Percentiles rank a stretch among this genome's conserved stretches.
These are phyloP conservation scores for Xenentodon cancila DNA, from an alignment of 2,797 vertebrate species.

Conservation along the genomic window DNA sequence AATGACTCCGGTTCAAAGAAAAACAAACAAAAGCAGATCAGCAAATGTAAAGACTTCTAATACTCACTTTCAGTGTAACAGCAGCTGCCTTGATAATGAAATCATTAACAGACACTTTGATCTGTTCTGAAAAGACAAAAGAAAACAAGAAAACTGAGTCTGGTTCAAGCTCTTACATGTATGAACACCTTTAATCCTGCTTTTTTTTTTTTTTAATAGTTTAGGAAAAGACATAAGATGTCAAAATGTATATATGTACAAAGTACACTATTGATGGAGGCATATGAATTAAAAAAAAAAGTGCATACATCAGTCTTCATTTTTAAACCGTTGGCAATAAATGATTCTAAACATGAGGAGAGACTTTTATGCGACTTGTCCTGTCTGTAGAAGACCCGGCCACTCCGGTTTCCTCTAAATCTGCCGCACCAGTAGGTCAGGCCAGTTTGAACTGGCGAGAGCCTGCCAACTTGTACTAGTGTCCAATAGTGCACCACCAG, in stretches of 20 bases:
- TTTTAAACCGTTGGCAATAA: background rate
- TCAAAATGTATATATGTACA: background rate
- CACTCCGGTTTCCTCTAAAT: slow-evolving; percentile 1
- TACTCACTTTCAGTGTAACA: slow-evolving; percentile 93
- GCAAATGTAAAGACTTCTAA: background rate
- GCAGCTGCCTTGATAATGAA: slow-evolving; percentile 97
- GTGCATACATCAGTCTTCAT: background rate
- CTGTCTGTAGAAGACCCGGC: slow-evolving; percentile 2
- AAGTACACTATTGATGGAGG: background rate
- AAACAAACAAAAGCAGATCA: background rate
- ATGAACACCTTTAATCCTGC: background rate
- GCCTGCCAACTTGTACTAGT: slow-evolving; percentile 39
- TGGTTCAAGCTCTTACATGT: slow-evolving; percentile 6
- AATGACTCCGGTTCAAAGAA: background rate
- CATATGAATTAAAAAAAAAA: background rate
- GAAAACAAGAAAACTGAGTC: slow-evolving; percentile 8
- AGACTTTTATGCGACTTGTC: slow-evolving; percentile 6
- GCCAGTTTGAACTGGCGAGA: slow-evolving; percentile 27
- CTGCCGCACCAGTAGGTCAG: slow-evolving; percentile 21
- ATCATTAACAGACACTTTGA: slow-evolving; percentile 97
- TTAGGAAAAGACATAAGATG: background rate
- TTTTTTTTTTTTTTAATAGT: too few relatives aligned
- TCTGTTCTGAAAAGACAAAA: slow-evolving; percentile 86
- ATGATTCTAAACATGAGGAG: background rate
- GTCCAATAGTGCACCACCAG: slow-evolving; percentile 60